phyloP scores from a whole-genome alignment of 1,140 invertebrate genomes.

The Drosophila bocki region DNA sequence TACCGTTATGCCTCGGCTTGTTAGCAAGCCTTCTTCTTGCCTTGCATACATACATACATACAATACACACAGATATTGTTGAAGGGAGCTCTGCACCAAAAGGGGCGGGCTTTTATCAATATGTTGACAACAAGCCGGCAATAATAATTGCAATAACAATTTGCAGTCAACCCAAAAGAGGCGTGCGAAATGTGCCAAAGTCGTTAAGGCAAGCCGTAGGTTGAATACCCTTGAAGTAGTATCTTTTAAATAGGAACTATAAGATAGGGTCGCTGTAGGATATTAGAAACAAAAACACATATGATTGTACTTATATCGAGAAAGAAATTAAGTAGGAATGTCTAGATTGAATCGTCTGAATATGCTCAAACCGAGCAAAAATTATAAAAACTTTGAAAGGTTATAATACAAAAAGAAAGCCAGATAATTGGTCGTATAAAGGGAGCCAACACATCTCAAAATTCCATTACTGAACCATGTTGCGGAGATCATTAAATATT shows the following conservation, averaged over 20 bases:
- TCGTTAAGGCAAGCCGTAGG: background rate
- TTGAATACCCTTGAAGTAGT: background rate
- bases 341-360: background rate
- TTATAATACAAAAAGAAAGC: background rate
- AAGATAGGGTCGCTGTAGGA: too few relatives aligned
- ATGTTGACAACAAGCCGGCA: conserved; percentile 70
- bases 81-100: conserved; percentile 9
- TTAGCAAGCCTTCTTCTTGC: conserved; percentile 5
- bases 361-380: background rate
- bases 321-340: background rate
- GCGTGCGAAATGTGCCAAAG: conserved; percentile 49
- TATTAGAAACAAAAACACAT: too few relatives aligned
- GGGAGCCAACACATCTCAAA: background rate
- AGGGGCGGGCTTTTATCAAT: conserved; percentile 51
- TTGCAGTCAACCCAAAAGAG: conserved; percentile 18
- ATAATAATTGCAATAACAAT: conserved; percentile 67
- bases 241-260: background rate
- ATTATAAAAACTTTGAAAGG: background rate
- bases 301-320: too few relatives aligned
- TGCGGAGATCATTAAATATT: conserved; percentile 8
- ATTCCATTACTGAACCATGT: conserved; percentile 25
- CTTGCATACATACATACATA: conserved; percentile 32
- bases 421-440: conserved; percentile 5
- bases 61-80: background rate
- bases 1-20: conserved; percentile 14